Conservation (phyloP, 2,888 invertebrate species). For the Sarcophaga carnaria region DNA sequence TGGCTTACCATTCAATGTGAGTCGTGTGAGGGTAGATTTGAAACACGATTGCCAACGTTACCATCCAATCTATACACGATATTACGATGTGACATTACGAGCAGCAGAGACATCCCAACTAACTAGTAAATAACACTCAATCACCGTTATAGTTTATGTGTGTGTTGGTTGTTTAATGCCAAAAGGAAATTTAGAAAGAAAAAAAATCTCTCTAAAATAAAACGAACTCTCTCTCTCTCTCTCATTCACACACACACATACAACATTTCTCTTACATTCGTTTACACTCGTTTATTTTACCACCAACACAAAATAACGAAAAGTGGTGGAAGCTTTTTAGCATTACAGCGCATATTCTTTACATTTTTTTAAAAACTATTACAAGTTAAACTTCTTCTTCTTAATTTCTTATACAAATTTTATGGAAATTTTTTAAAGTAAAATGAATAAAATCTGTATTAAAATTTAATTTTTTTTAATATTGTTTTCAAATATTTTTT, state of each 20-base stretch:
- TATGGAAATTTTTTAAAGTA: too few relatives aligned
- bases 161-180: too few relatives aligned
- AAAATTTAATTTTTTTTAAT: too few relatives aligned
- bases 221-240: slow-evolving; percentile 15
- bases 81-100: slow-evolving; percentile 1
- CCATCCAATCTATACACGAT: background rate
- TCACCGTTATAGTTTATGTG: background rate
- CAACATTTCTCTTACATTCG: too few relatives aligned
- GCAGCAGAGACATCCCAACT: slow-evolving; percentile 58
- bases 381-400: too few relatives aligned
- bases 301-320: background rate
- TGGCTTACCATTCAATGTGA: slow-evolving; percentile 75
- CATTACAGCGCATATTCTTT: too few relatives aligned
- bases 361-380: too few relatives aligned
- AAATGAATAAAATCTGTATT: too few relatives aligned
- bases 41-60: slow-evolving; percentile 63
- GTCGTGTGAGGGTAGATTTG: slow-evolving; percentile 74
- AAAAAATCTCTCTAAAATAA: slow-evolving; percentile 32
- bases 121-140: background rate
- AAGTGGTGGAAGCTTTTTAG: too few relatives aligned
- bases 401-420: too few relatives aligned
- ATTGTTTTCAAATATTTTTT: too few relatives aligned
- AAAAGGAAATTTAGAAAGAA: slow-evolving; percentile 46
- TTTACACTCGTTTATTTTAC: too few relatives aligned
- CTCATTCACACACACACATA: background rate